phyloP scores from a whole-genome alignment of 2,113 vertebrate species.

The Myotis brandtii region DNA sequence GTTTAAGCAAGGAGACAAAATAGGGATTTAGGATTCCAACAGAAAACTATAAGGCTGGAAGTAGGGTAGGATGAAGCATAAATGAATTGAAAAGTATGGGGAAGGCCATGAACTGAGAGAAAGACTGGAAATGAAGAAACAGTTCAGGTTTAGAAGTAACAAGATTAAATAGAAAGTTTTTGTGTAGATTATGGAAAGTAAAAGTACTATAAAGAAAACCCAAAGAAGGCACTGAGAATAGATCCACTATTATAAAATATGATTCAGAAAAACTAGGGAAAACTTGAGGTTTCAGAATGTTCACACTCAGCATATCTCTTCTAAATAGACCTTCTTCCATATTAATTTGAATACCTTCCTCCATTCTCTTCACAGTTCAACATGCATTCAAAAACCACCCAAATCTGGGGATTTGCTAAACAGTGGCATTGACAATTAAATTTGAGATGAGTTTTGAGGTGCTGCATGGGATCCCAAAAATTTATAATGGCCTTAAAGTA shows the following conservation, averaged over 20 bases:
- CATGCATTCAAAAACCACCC: not conserved
- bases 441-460: conserved; percentile 14
- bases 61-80: not conserved
- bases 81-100: not conserved
- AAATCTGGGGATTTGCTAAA: not conserved
- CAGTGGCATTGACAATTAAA: not conserved
- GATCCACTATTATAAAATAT: not conserved
- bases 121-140: not conserved
- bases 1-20: not conserved
- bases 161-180: not conserved
- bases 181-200: not conserved
- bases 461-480: not conserved
- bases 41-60: not conserved
- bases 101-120: not conserved
- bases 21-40: not conserved
- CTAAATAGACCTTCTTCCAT: not conserved
- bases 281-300: not conserved
- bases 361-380: not conserved
- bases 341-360: not conserved
- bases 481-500: conserved; percentile 26
- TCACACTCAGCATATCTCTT: not conserved
- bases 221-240: not conserved
- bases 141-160: not conserved
- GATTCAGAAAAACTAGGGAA: not conserved
- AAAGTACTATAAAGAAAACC: conserved; percentile 3